Evolutionary conservation across 2,797 vertebrate species (phyloP).

Genomic region (Gorsachius magnificus): DNA sequence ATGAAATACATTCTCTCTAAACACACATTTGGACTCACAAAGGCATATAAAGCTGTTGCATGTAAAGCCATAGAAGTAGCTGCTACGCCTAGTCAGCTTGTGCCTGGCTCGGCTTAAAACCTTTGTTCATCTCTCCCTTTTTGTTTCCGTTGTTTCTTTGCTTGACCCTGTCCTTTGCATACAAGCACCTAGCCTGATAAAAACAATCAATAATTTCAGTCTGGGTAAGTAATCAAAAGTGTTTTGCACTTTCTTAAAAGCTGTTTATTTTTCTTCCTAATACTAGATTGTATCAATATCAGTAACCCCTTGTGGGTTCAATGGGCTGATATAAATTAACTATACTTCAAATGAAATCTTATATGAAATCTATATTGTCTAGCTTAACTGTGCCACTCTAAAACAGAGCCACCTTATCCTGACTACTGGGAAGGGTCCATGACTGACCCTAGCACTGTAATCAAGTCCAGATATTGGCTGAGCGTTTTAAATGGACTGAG

Average conservation of each 20-base stretch:
- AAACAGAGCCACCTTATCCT: neutral
- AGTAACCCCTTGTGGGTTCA: neutral
- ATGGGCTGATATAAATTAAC: neutral
- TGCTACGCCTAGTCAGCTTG: neutral
- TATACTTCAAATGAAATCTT: neutral
- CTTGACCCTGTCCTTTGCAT: neutral
- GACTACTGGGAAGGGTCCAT: neutral
- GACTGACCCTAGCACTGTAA: neutral
- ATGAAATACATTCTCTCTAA: neutral
- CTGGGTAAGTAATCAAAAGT: neutral
- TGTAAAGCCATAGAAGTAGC: neutral
- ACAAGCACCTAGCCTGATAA: neutral
- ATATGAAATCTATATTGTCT: neutral
- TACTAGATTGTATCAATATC: neutral
- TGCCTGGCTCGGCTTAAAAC: fast-evolving
- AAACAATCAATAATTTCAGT: neutral
- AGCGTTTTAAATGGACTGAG: neutral
- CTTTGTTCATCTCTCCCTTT: neutral
- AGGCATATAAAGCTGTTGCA: neutral
- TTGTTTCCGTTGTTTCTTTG: neutral
- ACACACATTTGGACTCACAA: neutral
- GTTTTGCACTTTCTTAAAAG: neutral
- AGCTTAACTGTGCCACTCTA: neutral
- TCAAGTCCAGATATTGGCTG: neutral
- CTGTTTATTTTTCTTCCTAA: neutral